Conservation (phyloP, 92 coral and sea anemone species). For the Paramuricea clavata region DNA sequence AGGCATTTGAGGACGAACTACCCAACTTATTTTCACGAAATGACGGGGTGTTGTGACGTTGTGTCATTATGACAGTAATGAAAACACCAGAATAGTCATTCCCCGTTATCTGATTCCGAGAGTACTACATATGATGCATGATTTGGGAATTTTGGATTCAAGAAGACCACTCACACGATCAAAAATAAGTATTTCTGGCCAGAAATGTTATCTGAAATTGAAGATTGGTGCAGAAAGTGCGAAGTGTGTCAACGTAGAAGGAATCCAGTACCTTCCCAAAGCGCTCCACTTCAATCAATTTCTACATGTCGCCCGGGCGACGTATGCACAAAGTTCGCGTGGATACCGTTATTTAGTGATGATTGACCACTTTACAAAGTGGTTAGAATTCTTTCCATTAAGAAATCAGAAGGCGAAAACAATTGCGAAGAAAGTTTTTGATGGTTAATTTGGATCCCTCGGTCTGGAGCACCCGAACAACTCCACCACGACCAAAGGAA, state of each 20-base stretch:
- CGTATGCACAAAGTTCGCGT: slow-evolving; percentile 20
- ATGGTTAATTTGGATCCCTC: too few relatives aligned
- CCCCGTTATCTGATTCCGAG: slow-evolving; percentile 47
- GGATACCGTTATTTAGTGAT: slow-evolving; percentile 32
- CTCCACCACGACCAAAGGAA: too few relatives aligned
- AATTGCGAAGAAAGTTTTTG: too few relatives aligned
- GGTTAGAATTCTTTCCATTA: too few relatives aligned
- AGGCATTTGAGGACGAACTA: too few relatives aligned
- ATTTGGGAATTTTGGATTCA: slow-evolving; percentile 52
- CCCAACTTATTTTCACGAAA: slow-evolving; percentile 53
- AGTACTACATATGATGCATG: slow-evolving; percentile 64
- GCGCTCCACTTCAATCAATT: slow-evolving; percentile 59
- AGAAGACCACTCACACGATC: slow-evolving; percentile 51
- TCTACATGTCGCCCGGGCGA: too few relatives aligned
- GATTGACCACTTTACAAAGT: too few relatives aligned
- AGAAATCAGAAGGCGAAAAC: too few relatives aligned
- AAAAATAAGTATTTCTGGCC: slow-evolving; percentile 53
- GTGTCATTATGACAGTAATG: slow-evolving; percentile 13
- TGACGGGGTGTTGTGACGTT: slow-evolving; percentile 18
- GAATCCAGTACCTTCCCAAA: slow-evolving; percentile 45
- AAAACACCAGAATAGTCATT: slow-evolving; percentile 45
- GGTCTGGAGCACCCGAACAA: too few relatives aligned
- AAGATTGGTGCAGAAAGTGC: too few relatives aligned
- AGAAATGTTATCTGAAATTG: slow-evolving; percentile 15
- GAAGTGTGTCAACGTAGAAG: slow-evolving; percentile 12